Evolutionary conservation across 2,113 vertebrate species (phyloP).

Genomic region (Tinamus guttatus): DNA sequence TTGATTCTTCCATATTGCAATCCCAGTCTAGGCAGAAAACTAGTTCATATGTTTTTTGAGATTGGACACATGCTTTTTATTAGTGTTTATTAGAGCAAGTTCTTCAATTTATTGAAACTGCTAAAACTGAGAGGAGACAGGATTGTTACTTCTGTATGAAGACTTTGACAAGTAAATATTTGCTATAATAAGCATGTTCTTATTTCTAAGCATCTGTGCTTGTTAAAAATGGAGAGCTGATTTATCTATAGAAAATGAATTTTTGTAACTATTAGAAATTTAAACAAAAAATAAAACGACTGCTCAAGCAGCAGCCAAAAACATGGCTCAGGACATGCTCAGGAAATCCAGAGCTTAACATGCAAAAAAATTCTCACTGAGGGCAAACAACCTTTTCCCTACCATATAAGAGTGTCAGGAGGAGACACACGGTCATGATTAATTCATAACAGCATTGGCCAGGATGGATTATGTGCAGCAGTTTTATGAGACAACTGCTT

Average conservation of each 20-base stretch:
- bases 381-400: background rate
- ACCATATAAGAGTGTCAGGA: background rate
- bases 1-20: background rate
- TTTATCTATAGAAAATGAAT: background rate
- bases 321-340: background rate
- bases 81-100: background rate
- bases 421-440: background rate
- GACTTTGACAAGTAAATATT: background rate
- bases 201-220: background rate
- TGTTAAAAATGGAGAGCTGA: background rate
- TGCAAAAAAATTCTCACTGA: background rate
- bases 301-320: background rate
- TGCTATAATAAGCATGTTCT: background rate
- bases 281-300: background rate
- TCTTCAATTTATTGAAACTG: background rate
- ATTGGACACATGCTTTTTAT: rapidly evolving
- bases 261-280: background rate
- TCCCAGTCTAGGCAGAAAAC: background rate
- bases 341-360: background rate
- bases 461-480: background rate
- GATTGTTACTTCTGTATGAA: background rate
- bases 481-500: background rate
- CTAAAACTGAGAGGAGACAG: background rate
- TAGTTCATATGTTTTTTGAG: background rate
- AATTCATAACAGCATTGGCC: background rate